Evolutionary conservation across 2,113 vertebrate species (phyloP).

Genomic region (Mystacornis crossleyi): DNA sequence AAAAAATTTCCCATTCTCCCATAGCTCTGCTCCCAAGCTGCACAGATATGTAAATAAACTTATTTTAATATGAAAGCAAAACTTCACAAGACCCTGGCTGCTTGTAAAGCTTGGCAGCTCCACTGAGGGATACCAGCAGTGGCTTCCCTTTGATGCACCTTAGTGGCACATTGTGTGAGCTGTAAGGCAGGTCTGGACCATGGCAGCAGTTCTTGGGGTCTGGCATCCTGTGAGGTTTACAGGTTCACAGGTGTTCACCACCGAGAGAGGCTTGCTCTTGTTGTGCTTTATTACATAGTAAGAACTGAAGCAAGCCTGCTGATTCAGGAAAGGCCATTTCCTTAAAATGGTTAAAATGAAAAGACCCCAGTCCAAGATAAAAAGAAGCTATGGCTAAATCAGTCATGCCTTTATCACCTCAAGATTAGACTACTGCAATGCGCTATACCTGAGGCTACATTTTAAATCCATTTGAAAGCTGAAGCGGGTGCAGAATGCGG

Average conservation of each 20-base stretch:
- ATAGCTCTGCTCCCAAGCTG: slow-evolving; percentile 3
- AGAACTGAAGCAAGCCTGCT: slow-evolving; percentile 8
- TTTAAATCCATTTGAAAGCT: slow-evolving; percentile 69
- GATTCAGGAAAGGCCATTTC: slow-evolving; percentile 42
- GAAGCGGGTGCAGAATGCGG: slow-evolving; percentile 36
- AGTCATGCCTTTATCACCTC: slow-evolving; percentile 70
- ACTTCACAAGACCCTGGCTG: slow-evolving; percentile 44
- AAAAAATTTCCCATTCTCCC: not conserved
- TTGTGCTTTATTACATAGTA: not conserved
- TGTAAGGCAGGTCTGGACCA: not conserved
- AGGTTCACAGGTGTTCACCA: not conserved
- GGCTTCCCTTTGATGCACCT: slow-evolving; percentile 29
- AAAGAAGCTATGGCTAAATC: slow-evolving; percentile 63
- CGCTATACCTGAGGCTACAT: slow-evolving; percentile 61
- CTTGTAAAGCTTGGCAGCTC: slow-evolving; percentile 52
- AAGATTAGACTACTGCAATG: slow-evolving; percentile 65
- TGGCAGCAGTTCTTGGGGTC: not conserved
- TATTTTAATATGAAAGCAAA: slow-evolving; percentile 52
- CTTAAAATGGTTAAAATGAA: slow-evolving; percentile 68
- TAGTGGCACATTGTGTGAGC: not conserved
- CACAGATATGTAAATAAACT: slow-evolving; percentile 53
- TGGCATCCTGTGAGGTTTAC: not conserved
- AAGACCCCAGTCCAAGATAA: slow-evolving; percentile 61
- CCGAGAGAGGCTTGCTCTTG: not conserved
- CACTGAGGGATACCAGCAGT: not conserved